A percentile compares a stretch with the other conserved stretches of the same genome.
Conservation (phyloP, 2,113 vertebrate species). For the Megaleporinus macrocephalus region DNA sequence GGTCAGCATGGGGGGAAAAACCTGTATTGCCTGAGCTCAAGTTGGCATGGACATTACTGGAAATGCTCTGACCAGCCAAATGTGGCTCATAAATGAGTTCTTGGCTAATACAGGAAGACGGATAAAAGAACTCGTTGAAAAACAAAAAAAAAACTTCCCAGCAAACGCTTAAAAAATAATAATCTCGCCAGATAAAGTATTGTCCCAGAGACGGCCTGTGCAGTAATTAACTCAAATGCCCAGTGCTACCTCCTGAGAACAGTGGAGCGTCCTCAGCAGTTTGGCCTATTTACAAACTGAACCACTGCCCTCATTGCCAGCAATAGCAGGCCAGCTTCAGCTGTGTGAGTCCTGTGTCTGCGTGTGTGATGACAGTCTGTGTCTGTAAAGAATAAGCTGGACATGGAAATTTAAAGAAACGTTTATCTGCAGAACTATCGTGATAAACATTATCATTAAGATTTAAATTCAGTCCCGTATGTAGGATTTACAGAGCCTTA, state of each 20-base stretch:
- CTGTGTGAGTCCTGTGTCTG: background rate
- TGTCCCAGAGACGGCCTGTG: background rate
- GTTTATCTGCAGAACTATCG: too few species aligned
- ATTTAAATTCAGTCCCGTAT: too few species aligned
- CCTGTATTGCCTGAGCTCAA: background rate
- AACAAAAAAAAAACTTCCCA: background rate
- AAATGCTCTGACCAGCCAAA: background rate
- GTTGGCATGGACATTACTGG: background rate
- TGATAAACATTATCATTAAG: too few species aligned
- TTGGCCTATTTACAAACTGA: slow-evolving; percentile 37
- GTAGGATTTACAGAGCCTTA: too few species aligned
- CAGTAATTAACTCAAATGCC: slow-evolving; percentile 14
- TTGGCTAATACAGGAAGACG: background rate
- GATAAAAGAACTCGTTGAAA: background rate
- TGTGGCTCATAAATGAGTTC: background rate
- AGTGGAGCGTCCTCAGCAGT: slow-evolving; percentile 29
- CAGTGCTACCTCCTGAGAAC: slow-evolving; percentile 2
- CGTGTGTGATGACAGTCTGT: slow-evolving; percentile 1
- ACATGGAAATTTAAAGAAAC: too few species aligned
- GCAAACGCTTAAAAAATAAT: background rate
- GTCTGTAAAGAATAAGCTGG: too few species aligned
- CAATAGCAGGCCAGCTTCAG: slow-evolving; percentile 36
- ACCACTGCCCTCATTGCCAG: slow-evolving; percentile 34
- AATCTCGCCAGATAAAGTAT: background rate
- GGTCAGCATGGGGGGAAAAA: background rate